Evolutionary conservation across 2,113 vertebrate genomes (phyloP).

Genomic region (Macrotus californicus): DNA sequence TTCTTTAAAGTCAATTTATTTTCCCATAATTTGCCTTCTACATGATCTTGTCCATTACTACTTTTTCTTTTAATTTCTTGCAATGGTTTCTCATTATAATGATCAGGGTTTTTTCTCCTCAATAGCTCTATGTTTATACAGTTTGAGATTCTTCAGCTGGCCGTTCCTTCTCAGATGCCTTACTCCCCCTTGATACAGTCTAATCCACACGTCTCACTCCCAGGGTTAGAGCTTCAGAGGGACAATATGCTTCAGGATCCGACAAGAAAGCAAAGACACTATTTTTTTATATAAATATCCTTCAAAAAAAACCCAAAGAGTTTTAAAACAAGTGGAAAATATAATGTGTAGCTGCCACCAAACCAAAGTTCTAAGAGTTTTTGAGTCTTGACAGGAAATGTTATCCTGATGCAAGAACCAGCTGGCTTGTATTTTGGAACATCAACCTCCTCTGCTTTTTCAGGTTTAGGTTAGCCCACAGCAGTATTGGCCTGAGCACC

Average conservation of each 20-base stretch:
- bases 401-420: constrained; percentile 65
- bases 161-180: background rate
- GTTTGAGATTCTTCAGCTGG: background rate
- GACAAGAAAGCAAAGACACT: constrained; percentile 73
- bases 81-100: background rate
- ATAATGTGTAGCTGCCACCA: constrained; percentile 39
- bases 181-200: background rate
- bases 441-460: constrained; percentile 7
- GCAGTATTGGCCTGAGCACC: background rate
- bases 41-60: background rate
- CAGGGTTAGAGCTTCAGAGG: constrained; percentile 73
- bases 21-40: background rate
- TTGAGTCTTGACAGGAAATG: constrained; percentile 47
- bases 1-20: background rate
- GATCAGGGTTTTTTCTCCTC: background rate
- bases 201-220: background rate
- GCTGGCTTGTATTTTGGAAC: constrained; percentile 39
- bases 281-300: constrained; percentile 78
- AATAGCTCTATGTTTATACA: background rate
- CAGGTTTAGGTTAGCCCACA: background rate
- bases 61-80: background rate
- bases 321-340: constrained; percentile 71
- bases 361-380: background rate
- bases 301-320: constrained; percentile 71
- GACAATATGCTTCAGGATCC: constrained; percentile 71